Evolutionary conservation across 2,113 vertebrate genomes (phyloP).

Genomic region (Gavia stellata): DNA sequence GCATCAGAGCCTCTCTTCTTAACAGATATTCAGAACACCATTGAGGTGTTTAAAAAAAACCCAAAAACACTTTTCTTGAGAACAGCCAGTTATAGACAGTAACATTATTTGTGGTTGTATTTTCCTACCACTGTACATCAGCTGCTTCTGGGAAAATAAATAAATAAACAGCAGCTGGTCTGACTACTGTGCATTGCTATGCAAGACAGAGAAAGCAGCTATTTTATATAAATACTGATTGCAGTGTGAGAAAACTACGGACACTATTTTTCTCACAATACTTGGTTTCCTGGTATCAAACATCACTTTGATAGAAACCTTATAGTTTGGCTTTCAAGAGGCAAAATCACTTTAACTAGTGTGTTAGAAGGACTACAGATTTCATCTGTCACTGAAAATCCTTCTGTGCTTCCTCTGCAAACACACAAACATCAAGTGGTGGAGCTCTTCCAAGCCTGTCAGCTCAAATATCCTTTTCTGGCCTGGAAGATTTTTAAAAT

Average conservation of each 20-base stretch:
- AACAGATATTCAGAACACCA: neutral
- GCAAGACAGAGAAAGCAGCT: neutral
- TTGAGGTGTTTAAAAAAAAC: neutral
- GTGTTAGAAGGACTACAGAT: conserved; percentile 44
- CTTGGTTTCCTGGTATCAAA: conserved; percentile 18
- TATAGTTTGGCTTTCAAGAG: conserved; percentile 26
- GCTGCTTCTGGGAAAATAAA: neutral
- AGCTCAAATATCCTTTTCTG: conserved; percentile 11
- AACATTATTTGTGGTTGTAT: neutral
- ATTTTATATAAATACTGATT: neutral
- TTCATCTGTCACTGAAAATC: conserved; percentile 54
- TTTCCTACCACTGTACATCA: neutral
- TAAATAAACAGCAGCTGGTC: neutral
- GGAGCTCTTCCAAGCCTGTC: conserved; percentile 49
- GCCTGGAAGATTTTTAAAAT: conserved; percentile 6
- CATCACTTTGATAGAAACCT: conserved; percentile 28
- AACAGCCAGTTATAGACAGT: neutral
- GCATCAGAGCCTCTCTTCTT: neutral
- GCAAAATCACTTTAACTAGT: conserved; percentile 30
- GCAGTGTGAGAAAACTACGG: neutral
- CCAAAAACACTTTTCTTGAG: neutral
- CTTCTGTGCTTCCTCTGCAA: conserved; percentile 39
- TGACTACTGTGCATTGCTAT: neutral
- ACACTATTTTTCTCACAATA: neutral
- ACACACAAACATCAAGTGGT: conserved; percentile 50